Evolutionary conservation across 2,888 invertebrate species (phyloP), one percentile per base, ranked within the genome.

Genomic region (Apamea anceps): DNA sequence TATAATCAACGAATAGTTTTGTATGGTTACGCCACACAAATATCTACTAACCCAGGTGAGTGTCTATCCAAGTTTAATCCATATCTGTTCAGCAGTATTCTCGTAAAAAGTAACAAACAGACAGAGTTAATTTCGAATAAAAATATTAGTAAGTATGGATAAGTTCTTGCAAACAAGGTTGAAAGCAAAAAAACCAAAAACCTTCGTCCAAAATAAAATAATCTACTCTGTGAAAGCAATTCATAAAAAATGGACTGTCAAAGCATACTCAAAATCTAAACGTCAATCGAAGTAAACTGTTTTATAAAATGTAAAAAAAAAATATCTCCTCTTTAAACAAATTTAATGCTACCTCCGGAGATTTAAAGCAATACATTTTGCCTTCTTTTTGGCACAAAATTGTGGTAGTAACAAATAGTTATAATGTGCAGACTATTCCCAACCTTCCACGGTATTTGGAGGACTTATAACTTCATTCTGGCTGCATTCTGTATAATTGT

Each of bases 221-320:
- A 57, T 54, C 2, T 60, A 60, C 12, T 60, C 60, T 60, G n/a
- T 72, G 57, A 57, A 37, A 32, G 21, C 66, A 45, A 12, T n/a
- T n/a, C 18, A 37, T 70, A 70, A 70, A 37, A 54, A 32, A 0
- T 6, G 0, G 0, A 3, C 21, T 32, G 72, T 54, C 42, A 72
- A 63, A 63, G 6, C 4, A 0, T 12, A 45, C 32, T 54, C 63
- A 57, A 78, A 78, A 67, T 60, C 48, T 28, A n/a, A 15, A 7
- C 15, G 21, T 51, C 15, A 32, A 13, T 0, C 21, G 2, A 71
- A 32, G 5, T 63, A 54, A 77, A 51, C 21, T 32, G 21, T 42
- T 0, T 15, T 0, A 54, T 1, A 81, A 54, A 63, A 54, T 72
- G 32, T 18, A 32, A 81, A 48, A 80, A 48, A 80, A 80, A 81